A percentile compares a stretch with the other conserved stretches of the same genome.
Conservation (phyloP, 2,797 vertebrate genomes). For the Hypotaenidia okinawae region DNA sequence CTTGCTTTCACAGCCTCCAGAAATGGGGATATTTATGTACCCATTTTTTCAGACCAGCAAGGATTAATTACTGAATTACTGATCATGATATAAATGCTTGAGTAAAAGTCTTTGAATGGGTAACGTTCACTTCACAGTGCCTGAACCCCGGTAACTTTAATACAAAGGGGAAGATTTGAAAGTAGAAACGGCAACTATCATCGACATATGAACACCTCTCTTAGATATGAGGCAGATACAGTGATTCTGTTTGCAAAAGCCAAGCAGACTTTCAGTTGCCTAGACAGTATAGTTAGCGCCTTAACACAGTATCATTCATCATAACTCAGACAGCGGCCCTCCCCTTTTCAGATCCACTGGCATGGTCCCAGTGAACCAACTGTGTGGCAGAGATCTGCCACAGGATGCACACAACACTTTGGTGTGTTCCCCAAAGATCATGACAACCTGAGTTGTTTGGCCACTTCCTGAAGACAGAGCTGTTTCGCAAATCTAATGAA, state of each 20-base stretch:
- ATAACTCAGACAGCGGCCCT: neutral
- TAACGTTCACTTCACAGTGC: neutral
- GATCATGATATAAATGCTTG: neutral
- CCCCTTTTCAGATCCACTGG: neutral
- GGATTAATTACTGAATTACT: conserved; percentile 5
- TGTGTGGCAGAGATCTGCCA: neutral
- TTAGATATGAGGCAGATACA: neutral
- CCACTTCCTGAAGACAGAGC: neutral
- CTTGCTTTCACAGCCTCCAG: conserved; percentile 5
- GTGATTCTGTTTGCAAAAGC: neutral
- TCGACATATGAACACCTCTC: neutral
- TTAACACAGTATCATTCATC: neutral
- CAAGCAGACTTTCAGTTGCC: neutral
- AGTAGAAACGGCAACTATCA: neutral
- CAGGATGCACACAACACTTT: neutral
- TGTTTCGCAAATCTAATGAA: conserved; percentile 26
- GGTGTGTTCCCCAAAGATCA: neutral
- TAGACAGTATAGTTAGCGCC: neutral
- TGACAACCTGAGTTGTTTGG: neutral
- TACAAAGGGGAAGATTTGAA: neutral
- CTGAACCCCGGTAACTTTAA: neutral
- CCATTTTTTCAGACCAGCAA: neutral
- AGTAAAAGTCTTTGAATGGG: neutral
- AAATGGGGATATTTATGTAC: neutral
- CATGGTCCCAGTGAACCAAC: neutral